Base-by-base conservation (phyloP, 2,888 invertebrate species). In the Ischnus inquisitorius region DNA sequence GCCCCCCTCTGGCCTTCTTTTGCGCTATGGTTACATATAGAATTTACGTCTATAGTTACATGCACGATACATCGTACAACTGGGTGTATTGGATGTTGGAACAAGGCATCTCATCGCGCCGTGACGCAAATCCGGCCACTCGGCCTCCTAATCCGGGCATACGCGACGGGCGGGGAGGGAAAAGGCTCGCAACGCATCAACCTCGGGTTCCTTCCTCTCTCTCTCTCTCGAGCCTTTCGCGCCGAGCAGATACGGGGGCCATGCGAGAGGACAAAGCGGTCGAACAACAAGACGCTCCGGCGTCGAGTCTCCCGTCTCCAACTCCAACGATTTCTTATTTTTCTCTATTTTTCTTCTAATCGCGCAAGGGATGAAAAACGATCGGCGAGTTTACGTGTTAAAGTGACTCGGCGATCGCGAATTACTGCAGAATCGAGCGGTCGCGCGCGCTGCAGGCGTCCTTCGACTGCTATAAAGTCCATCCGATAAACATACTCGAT, bases 71-170 rank as follows among this genome's bases (percentile, higher is more conserved):
- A 34, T 34, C 34, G 16, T 62, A 62, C 34, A 34, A 34, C 41
- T 46, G 60, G 41, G 60, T 60, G 28, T 72, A 72, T 72, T 46
- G 75, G 78, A 67, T 81, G 83, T 83, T 84, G 75, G 78, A 80
- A 69, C 78, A 41, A 83, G 71, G 79, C 77, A 79, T 84, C 74
- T 68, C 43, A 83, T 83, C 72, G 65, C 72, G 65, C 74, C 60
- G 82, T 86, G 86, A 86, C 85, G 86, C 82, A 86, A 86, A 87
- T 86, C 87, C 87, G 84, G 83, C 79, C 84, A 86, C 85, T 86
- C 83, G 81, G 69, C 68, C 72, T 81, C 79, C 75, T 79, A 78
- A 77, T 62, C 74, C 60, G 68, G 54, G 25, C 60, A 57, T 43
- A 43, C 28, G 28, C 25, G 72, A 60, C 22, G 16, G 72, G 10